Evolutionary conservation across 2,888 invertebrate genomes (phyloP).

Genomic region (Panzeria rudis): DNA sequence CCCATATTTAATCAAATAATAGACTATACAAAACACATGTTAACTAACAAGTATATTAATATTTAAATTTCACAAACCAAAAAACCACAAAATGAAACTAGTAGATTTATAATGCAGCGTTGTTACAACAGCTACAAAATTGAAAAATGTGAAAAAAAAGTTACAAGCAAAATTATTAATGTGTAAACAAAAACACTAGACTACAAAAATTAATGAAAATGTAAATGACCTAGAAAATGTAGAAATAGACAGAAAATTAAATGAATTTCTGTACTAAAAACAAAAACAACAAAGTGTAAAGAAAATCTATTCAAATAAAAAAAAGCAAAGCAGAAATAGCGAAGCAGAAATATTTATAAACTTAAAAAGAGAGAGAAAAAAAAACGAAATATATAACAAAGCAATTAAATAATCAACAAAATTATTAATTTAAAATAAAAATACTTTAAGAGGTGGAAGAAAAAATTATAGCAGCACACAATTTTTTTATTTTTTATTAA

Average conservation of each 20-base stretch:
- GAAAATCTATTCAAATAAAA: neutral
- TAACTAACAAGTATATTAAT: conserved; percentile 1
- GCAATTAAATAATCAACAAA: conserved; percentile 62
- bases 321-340: neutral
- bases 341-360: neutral
- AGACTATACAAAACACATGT: conserved; percentile 8
- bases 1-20: conserved; percentile 18
- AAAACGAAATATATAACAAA: neutral
- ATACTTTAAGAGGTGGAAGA: conserved; percentile 1
- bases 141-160: conserved; percentile 10
- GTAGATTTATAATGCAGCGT: conserved; percentile 4
- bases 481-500: too few relatives aligned
- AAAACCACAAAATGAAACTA: neutral
- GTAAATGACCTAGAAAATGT: conserved; percentile 67
- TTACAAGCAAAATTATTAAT: conserved; percentile 26
- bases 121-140: conserved; percentile 10
- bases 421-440: conserved; percentile 49
- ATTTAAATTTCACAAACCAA: conserved; percentile 1
- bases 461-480: neutral
- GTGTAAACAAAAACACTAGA: conserved; percentile 35
- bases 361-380: neutral
- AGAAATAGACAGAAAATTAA: conserved; percentile 2
- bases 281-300: conserved; percentile 6
- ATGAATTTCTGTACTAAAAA: neutral
- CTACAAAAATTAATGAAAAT: conserved; percentile 60